Percentiles rank a stretch among this genome's conserved stretches.
Conservation (phyloP, 2,113 vertebrate species). For the Notechis scutatus region DNA sequence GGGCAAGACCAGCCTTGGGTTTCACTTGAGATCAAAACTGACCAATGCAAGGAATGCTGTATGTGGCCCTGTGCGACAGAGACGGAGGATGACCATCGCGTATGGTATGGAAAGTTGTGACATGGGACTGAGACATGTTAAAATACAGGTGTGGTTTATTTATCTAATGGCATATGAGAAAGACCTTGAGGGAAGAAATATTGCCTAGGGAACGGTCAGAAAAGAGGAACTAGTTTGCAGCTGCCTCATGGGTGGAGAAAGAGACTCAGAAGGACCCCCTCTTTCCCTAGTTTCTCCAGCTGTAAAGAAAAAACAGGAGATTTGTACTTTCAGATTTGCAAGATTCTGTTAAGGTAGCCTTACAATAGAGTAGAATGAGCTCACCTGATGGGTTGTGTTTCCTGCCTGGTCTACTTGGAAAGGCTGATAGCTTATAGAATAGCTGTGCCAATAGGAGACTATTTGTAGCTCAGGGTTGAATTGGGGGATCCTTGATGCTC, state of each 20-base stretch:
- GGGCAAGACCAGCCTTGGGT: background rate
- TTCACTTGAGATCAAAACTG: background rate
- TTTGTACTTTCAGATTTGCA: background rate
- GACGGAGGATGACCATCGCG: background rate
- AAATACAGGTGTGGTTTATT: background rate
- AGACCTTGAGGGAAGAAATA: background rate
- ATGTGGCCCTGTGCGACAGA: background rate
- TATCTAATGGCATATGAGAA: background rate
- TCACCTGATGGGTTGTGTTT: background rate
- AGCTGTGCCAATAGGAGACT: too few relatives aligned
- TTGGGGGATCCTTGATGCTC: too few relatives aligned
- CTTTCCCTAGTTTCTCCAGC: background rate
- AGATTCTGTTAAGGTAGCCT: background rate
- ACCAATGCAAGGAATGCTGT: background rate
- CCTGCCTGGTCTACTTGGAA: background rate
- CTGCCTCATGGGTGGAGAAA: background rate
- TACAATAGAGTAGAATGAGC: background rate
- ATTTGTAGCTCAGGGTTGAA: background rate
- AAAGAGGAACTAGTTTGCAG: background rate
- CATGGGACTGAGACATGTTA: background rate
- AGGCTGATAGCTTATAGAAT: background rate
- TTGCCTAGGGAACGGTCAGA: background rate
- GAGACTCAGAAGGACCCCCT: background rate
- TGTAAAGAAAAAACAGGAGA: background rate
- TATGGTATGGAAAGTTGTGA: background rate